Percentiles rank a stretch among this genome's conserved stretches.
phyloP scores from a whole-genome alignment of 1,140 invertebrate species.

The Drosophila kurseongensis region DNA sequence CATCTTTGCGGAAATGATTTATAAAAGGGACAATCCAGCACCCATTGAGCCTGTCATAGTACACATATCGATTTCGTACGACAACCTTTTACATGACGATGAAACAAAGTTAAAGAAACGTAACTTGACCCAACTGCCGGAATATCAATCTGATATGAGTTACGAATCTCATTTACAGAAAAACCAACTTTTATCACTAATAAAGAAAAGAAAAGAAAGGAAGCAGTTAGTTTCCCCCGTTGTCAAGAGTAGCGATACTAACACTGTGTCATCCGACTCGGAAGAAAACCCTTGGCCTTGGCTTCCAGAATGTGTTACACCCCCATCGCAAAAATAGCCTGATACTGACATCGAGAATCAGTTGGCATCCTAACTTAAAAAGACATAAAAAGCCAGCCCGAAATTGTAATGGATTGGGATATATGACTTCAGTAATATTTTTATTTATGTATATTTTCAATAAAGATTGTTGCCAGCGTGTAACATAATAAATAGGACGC shows the following conservation, averaged over 20 bases:
- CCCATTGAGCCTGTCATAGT: not conserved
- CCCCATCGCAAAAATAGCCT: too few relatives aligned
- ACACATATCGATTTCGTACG: not conserved
- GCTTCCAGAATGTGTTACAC: not conserved
- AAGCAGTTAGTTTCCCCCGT: not conserved
- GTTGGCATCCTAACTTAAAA: not conserved
- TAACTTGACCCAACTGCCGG: too few relatives aligned
- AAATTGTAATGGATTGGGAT: not conserved
- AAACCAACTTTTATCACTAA: not conserved
- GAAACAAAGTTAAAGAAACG: too few relatives aligned
- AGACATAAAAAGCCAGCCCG: too few relatives aligned
- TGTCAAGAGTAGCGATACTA: too few relatives aligned
- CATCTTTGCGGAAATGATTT: conserved; percentile 40
- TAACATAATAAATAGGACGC: too few relatives aligned
- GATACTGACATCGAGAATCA: not conserved
- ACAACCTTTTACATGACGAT: not conserved
- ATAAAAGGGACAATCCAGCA: not conserved
- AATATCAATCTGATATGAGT: not conserved
- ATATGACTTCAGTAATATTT: not conserved
- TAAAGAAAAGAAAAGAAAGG: not conserved
- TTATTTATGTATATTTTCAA: conserved; percentile 1
- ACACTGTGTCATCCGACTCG: too few relatives aligned
- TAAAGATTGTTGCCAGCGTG: not conserved
- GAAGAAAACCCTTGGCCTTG: not conserved
- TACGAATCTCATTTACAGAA: accelerated